phyloP scores from a whole-genome alignment of 2,113 vertebrate species.

The Petaurus breviceps region DNA sequence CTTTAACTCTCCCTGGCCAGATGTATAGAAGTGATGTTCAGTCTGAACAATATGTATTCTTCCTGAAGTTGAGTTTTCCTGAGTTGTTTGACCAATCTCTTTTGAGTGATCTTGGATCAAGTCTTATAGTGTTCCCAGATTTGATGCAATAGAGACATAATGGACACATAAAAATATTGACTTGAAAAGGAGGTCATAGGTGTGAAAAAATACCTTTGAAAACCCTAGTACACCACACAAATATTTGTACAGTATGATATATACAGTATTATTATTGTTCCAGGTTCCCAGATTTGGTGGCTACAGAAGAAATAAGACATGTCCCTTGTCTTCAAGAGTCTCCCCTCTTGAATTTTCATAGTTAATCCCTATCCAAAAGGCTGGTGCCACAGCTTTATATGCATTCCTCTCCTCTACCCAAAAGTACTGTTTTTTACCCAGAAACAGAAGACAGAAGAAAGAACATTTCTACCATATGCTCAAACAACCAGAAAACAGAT shows the following conservation, averaged over 20 bases:
- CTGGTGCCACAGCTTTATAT: not conserved
- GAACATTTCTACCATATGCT: constrained; percentile 9
- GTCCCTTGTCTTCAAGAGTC: not conserved
- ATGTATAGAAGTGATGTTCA: not conserved
- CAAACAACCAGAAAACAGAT: not conserved
- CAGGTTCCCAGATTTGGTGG: not conserved
- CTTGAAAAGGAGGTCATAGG: not conserved
- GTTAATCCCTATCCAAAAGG: not conserved
- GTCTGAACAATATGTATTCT: not conserved
- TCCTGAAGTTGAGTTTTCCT: not conserved
- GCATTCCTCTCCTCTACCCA: not conserved
- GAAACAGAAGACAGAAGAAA: not conserved
- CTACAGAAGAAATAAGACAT: not conserved
- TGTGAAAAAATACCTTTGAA: not conserved
- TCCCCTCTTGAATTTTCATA: not conserved
- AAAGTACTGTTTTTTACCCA: not conserved
- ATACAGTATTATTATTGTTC: not conserved
- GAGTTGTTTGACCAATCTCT: not conserved
- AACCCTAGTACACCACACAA: not conserved
- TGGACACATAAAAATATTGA: not conserved
- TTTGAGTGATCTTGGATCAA: not conserved
- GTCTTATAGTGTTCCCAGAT: not conserved
- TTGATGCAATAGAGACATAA: not conserved
- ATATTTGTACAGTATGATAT: not conserved
- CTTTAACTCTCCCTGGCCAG: not conserved